Conservation (phyloP, 2,888 invertebrate genomes). For the Morpho deidamia region DNA sequence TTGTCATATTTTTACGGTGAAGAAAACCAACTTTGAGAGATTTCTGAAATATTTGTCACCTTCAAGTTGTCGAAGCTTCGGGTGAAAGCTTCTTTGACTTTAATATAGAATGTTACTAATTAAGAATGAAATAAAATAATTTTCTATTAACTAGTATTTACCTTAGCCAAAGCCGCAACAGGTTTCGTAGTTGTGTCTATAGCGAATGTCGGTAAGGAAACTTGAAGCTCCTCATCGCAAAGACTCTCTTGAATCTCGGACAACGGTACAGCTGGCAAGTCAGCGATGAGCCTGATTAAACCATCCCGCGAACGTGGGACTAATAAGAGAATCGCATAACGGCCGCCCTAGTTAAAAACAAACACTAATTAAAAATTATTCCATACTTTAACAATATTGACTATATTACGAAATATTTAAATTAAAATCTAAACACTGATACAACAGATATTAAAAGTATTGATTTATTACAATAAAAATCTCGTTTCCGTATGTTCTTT, state of each 20-base stretch:
- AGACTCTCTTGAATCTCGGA: constrained; percentile 63
- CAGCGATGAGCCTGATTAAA: constrained; percentile 72
- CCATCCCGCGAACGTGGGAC: constrained; percentile 79
- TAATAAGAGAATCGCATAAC: constrained; percentile 77
- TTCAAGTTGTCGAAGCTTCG: too few relatives aligned
- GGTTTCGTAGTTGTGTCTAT: constrained; percentile 82
- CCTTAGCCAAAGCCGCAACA: constrained; percentile 77
- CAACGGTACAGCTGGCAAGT: constrained; percentile 68
- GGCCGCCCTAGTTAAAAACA: constrained; percentile 61
- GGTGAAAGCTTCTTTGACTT: not conserved
- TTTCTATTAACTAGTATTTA: constrained; percentile 26
- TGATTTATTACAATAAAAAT: too few relatives aligned
- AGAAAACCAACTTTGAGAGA: too few relatives aligned
- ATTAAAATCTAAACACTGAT: too few relatives aligned
- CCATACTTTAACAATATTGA: too few relatives aligned
- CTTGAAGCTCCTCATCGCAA: constrained; percentile 60
- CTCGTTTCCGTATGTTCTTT: too few relatives aligned
- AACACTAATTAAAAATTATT: too few relatives aligned
- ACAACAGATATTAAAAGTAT: too few relatives aligned
- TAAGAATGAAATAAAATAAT: too few relatives aligned
- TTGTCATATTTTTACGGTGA: too few relatives aligned
- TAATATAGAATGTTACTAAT: not conserved
- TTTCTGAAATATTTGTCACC: too few relatives aligned
- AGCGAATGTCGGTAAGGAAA: constrained; percentile 79
- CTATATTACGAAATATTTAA: too few relatives aligned